These are phyloP conservation scores for Aurelia sp. DNA, from an alignment of 30 jellyfish, hydroid and myxozoan species.

Conservation along the genomic window DNA sequence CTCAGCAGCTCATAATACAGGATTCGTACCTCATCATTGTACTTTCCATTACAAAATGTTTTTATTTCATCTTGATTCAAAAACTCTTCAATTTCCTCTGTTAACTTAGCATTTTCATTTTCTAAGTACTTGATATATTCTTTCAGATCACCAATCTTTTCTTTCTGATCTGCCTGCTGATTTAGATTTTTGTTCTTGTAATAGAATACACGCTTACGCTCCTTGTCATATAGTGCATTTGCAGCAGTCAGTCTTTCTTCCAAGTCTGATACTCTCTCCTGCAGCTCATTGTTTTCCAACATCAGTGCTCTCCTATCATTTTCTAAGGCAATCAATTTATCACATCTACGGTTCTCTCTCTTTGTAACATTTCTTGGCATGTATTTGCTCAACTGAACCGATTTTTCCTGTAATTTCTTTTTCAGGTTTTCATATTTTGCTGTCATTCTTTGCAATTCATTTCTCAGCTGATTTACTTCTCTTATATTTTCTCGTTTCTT, in stretches of 20 bases:
- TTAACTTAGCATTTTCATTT: background rate
- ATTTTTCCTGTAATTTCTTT: too few relatives aligned
- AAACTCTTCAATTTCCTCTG: background rate
- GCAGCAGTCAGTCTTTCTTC: constrained; percentile 18
- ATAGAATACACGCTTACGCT: constrained; percentile 10
- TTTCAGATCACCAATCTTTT: background rate
- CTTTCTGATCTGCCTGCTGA: background rate
- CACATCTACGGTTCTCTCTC: too few relatives aligned
- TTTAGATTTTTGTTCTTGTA: background rate
- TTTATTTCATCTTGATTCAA: constrained; percentile 10
- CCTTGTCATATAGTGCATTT: constrained; percentile 5
- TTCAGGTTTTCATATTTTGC: too few relatives aligned
- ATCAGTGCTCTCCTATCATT: background rate
- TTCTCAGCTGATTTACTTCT: too few relatives aligned
- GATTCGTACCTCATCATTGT: constrained; percentile 8
- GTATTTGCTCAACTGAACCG: too few relatives aligned
- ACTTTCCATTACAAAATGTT: constrained; percentile 13
- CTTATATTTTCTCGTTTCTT: too few relatives aligned
- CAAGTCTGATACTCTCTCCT: constrained; percentile 11
- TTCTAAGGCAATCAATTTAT: too few relatives aligned
- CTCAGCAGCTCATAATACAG: constrained; percentile 20
- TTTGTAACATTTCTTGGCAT: too few relatives aligned
- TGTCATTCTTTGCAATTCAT: too few relatives aligned
- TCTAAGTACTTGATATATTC: too few relatives aligned
- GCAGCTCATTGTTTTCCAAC: background rate